Evolutionary conservation across 2,797 vertebrate genomes (phyloP), one percentile per base, ranked within the genome.

Genomic region (Clarias pachynema): DNA sequence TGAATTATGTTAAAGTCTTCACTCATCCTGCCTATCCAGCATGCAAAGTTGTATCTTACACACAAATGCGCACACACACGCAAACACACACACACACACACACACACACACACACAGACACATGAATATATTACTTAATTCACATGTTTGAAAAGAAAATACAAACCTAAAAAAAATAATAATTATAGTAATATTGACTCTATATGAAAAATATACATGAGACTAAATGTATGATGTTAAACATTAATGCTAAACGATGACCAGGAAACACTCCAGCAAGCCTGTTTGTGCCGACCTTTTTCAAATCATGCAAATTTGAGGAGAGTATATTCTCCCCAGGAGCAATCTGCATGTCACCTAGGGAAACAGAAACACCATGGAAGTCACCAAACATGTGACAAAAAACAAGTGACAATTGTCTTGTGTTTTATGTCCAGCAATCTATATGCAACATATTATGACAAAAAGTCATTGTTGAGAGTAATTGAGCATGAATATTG

Each of bases 11-110:
- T 77, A 69, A 84, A 81, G 69, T 20, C 56, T 53, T 37, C 62
- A 22, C 65, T 53, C 80, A 77, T 79, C 56, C 85, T 26, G 68
- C 69, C 83, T 56, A 73, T 44, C 70, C 79, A 80, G 79, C 86
- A 89, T 88, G 87, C 87, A 89, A 89, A 89, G 68, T 49, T 69
- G 31, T 22, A n/a, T 75, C 44, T 29, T 69, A 18, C 72, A 72
- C 77, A 74, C 88, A 34, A 75, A 49, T 44, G 34, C 24, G 56
- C 68, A 34, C 26, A 72, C 53, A 82, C 72, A 65, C 63, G 74
- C 15, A 69, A 59, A 22, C 73, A 80, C 81, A 82, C 66, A 62
- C 26, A 44, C 31, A 59, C 49, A 57, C 63, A 53, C 72, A 84
- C 12, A 81, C 44, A 34, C 53, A 59, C 34, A 44, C 22, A 84